Conservation (phyloP, 2,797 vertebrate genomes). For the Poeciliopsis presidionis region DNA sequence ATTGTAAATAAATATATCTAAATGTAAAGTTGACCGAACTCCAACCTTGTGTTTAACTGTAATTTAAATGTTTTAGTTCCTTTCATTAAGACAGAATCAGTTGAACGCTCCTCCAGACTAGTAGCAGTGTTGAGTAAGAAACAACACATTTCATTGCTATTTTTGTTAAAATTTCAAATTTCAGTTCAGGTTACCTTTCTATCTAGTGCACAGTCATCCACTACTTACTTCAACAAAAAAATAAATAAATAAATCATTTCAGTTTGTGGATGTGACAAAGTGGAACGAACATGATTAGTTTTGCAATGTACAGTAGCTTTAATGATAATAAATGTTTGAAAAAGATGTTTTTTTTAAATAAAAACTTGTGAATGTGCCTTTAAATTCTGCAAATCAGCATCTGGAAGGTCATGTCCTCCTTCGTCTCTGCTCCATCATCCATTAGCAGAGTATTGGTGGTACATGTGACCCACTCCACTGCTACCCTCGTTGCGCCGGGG, state of each 20-base stretch:
- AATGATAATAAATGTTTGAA: background rate
- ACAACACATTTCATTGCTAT: background rate
- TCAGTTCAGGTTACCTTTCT: background rate
- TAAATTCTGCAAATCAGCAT: background rate
- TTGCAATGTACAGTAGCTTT: background rate
- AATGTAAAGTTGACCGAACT: background rate
- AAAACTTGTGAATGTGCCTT: background rate
- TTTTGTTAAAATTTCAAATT: background rate
- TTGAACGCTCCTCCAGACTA: background rate
- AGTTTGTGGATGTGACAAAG: background rate
- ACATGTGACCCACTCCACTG: constrained; percentile 33
- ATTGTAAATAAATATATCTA: background rate
- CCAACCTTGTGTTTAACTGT: background rate
- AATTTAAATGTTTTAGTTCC: background rate
- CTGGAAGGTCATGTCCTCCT: constrained; percentile 41
- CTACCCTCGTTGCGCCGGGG: constrained; percentile 48
- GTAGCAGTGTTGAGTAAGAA: background rate
- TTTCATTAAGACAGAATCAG: background rate
- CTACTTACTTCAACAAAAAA: background rate
- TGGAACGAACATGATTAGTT: background rate
- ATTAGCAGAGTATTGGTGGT: constrained; percentile 61
- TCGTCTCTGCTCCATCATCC: constrained; percentile 35
- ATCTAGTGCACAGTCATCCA: background rate
- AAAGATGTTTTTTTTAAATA: background rate
- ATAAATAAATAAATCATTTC: background rate